Base-by-base conservation (phyloP, 2,113 vertebrate genomes). In the Hemiscyllium ocellatum region DNA sequence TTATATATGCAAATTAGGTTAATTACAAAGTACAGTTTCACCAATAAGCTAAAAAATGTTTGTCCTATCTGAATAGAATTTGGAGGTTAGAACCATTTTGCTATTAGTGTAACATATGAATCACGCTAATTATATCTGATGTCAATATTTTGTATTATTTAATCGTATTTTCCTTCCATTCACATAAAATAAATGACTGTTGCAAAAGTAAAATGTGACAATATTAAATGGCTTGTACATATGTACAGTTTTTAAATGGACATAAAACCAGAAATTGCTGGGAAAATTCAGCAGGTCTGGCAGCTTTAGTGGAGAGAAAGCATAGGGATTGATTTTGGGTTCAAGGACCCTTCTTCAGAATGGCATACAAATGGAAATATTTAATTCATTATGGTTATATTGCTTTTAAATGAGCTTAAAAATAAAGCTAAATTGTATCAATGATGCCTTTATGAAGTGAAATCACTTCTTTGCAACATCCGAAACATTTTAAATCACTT, bases 1-100 rank as follows among this genome's bases (percentile, higher is more conserved):
- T 95, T 95, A 76, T 95, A 95, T 52, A 95, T 95, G 94, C 94
- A 95, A 95, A 95, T 95, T 72, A 95, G 69, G 69, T 95, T 95
- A 95, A 95, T 95, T 95, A 95, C 94, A 70, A 95, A 95, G 69
- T 95, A 95, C 68, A 72, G 68, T 95, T 95, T 95, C 94, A 22
- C 94, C 94, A 95, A 95, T 95, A 95, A 95, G 94, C 69, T 42
- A 95, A 95, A 95, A 90, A 70, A 52, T 95, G 69, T 95, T 95
- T 95, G 94, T 95, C 94, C 42, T 72, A 95, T 72, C 69, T 95
- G 50, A 95, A 95, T 95, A 69, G 70, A 95, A 95, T 69, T 76
- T 95, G 68, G 69, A 72, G 94, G 94, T 95, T 95, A 72, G 50
- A 95, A 52, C 94, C 68, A 95, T 95, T 72, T 26, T 95, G 94